Evolutionary conservation across 2,888 invertebrate genomes (phyloP).

Genomic region (Palloptera scutellata): DNA sequence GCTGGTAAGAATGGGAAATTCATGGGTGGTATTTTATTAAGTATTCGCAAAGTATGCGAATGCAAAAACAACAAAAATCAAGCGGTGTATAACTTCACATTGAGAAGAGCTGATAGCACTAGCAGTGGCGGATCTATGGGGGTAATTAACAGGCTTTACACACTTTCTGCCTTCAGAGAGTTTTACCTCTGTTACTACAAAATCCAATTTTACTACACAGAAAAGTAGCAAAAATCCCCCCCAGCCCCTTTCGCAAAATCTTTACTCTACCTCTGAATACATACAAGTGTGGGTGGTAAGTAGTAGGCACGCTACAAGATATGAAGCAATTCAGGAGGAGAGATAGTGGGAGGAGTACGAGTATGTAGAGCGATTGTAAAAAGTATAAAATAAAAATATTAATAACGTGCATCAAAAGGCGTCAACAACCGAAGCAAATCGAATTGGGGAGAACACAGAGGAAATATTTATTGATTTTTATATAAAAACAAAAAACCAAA

Average conservation of each 20-base stretch:
- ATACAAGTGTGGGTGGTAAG: background rate
- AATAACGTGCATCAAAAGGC: slow-evolving; percentile 47
- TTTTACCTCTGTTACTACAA: too few relatives aligned
- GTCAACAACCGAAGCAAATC: slow-evolving; percentile 21
- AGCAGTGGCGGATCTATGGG: too few relatives aligned
- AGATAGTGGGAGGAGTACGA: slow-evolving; percentile 9
- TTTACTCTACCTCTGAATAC: background rate
- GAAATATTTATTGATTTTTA: slow-evolving; percentile 58
- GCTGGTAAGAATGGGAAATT: background rate
- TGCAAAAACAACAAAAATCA: slow-evolving; percentile 4
- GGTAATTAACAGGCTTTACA: too few relatives aligned
- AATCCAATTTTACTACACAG: too few relatives aligned
- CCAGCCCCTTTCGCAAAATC: too few relatives aligned
- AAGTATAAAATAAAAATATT: slow-evolving; percentile 52
- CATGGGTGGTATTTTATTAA: slow-evolving; percentile 12
- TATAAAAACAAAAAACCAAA: slow-evolving; percentile 42
- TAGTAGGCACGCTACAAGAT: background rate
- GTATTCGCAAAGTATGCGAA: slow-evolving; percentile 18
- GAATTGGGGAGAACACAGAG: slow-evolving; percentile 36
- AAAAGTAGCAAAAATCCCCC: too few relatives aligned
- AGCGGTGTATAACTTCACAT: too few relatives aligned
- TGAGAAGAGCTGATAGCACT: too few relatives aligned
- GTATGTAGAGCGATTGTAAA: background rate
- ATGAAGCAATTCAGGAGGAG: background rate
- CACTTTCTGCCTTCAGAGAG: too few relatives aligned